Evolutionary conservation across 2,113 vertebrate species (phyloP), one percentile per base, ranked within the genome.

Genomic region (Struthidea cinerea): DNA sequence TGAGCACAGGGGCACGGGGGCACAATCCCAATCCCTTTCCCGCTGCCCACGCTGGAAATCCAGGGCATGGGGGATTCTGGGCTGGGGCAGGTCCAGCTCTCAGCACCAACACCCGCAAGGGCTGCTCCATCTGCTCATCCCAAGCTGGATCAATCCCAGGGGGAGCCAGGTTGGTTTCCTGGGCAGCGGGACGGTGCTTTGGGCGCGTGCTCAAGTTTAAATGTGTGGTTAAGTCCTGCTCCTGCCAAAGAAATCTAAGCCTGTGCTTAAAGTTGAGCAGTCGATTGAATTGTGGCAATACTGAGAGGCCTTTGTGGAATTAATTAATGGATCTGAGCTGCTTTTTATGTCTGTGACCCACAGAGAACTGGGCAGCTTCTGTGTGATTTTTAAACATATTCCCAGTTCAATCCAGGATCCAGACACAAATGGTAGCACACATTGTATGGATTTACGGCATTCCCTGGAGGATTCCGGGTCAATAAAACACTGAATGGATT

Each of bases 401-500:
- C 93, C 59, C 93, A 60, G 63, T 8, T 56, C 79, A 81, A 16
- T 16, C 50, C 79, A 59, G 79, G 63, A 81, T 56, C 55, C 93
- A 94, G 90, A 60, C 88, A 90, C 71, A 86, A 90, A 70, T 41
- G 79, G 64, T n/a, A 63, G 87, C 42, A 52, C 64, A 90, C 76
- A 52, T 88, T 92, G 37, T 68, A 78, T 81, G 85, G 95, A 95
- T 95, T 96, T 96, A 92, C 78, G 71, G 75, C 76, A 67, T 89
- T 96, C 96, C 93, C 94, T 33, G 22, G 90, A 94, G 93, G 64
- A 92, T 95, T 78, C 83, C 4, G 6, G 55, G 87, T 90, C 93
- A 92, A 93, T 94, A 95, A 93, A 95, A 63, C 60, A 78, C 80
- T 81, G 92, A 88, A 85, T 92, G 90, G 64, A 81, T 95, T 84